Percentiles rank a stretch among this genome's conserved stretches.
These are phyloP conservation scores for Oscheius sp. DNA, from an alignment of 2,888 invertebrate species.

Conservation along the genomic window DNA sequence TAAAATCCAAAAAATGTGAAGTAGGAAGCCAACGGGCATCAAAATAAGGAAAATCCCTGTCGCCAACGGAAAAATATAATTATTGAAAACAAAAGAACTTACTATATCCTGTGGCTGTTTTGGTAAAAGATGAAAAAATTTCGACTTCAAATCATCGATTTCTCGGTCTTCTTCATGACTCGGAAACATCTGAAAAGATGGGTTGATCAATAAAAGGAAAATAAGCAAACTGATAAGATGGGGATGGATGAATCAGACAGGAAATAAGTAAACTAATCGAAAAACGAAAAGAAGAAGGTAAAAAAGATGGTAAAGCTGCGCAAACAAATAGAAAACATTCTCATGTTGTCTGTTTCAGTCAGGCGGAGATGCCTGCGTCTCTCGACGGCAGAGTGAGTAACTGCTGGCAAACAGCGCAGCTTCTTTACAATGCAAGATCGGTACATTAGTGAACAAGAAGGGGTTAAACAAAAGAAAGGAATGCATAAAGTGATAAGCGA, in stretches of 20 bases:
- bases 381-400: not conserved
- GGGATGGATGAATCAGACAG: not conserved
- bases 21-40: constrained; percentile 57
- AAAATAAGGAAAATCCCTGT: constrained; percentile 55
- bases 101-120: constrained; percentile 64
- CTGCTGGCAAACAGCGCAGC: not conserved
- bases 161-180: constrained; percentile 18
- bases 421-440: no score
- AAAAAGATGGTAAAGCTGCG: not conserved
- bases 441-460: no score
- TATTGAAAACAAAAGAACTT: constrained; percentile 31
- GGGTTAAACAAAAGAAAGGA: no score
- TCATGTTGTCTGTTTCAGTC: not conserved
- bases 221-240: not conserved
- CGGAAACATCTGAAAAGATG: constrained; percentile 13
- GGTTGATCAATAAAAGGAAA: not conserved
- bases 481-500: no score
- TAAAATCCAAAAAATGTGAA: constrained; percentile 58
- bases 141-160: constrained; percentile 26
- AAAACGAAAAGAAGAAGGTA: not conserved
- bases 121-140: constrained; percentile 40
- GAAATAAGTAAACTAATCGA: not conserved
- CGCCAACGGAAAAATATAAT: constrained; percentile 48
- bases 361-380: constrained; percentile 15
- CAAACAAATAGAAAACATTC: not conserved